Evolutionary conservation across 2,113 vertebrate genomes (phyloP), one percentile per base, ranked within the genome.

Genomic region (Orientallactaga bullata): DNA sequence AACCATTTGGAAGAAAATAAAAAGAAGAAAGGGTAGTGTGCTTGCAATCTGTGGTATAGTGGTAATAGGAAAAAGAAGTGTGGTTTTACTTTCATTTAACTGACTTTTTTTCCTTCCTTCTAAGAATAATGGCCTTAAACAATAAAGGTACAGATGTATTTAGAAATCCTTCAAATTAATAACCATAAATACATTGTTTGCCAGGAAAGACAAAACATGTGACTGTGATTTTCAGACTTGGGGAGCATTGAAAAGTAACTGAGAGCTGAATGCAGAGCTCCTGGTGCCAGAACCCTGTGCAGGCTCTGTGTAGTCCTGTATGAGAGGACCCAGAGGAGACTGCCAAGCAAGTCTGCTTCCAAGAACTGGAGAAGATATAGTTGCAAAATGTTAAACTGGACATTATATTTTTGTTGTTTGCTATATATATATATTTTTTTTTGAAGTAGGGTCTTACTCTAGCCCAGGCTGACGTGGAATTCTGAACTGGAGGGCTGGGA

Each of bases 281-380:
- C 66, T 1, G 39, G 47, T 23, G 42, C 42, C 42, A 47, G 42
- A 47, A 47, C 11, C 42, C 5, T 7, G 30, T 35, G 10, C 30
- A 10, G 0, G 0, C 7, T 18, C 18, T 24, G 23, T 15, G 2
- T 28, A 3, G 13, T 39, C 37, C 26, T 68, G 28, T 0, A 1
- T n/a, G 37, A 15, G 17, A 4, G 6, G 23, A 61, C 78, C 35
- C 72, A 32, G n/a, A 51, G 58, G 21, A 28, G 37, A 30, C 0
- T 12, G 35, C 17, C 3, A 12, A 32, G 55, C 37, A 51, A 13
- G 0, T 15, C 4, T 72, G 61, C 28, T 15, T n/a, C 37, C n/a
- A 61, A 65, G 84, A 83, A 24, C 18, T 20, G 8, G 42, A 32
- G 39, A 74, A 28, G 30, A 32, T 58, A 4, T 69, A 24, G 88